phyloP scores from a whole-genome alignment of 2,888 invertebrate genomes.

The Coleophora deauratella region DNA sequence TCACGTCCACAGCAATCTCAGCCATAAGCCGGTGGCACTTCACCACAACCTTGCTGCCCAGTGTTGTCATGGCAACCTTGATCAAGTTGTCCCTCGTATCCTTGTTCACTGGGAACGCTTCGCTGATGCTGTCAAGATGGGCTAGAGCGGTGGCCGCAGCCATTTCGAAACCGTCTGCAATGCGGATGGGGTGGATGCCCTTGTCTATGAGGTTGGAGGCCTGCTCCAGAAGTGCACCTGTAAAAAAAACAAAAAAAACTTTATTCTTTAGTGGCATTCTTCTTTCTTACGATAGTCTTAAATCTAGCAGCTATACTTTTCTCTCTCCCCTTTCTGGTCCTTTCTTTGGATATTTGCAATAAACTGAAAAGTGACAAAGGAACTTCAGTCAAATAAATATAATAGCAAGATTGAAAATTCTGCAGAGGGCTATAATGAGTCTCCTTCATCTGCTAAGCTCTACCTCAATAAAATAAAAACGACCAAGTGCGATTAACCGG shows the following conservation, averaged over 20 bases:
- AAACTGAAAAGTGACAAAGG: no score
- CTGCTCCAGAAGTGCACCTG: conserved; percentile 94
- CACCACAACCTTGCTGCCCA: conserved; percentile 98
- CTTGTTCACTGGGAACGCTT: conserved; percentile 89
- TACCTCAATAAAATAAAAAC: no score
- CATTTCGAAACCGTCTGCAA: conserved; percentile 98
- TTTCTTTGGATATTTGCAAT: no score
- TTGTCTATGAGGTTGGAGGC: conserved; percentile 94
- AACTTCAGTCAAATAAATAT: no score
- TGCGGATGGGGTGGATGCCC: conserved; percentile 98
- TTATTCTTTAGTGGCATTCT: no score
- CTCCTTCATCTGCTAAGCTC: no score
- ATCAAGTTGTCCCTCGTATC: conserved; percentile 91
- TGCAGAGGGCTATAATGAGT: no score
- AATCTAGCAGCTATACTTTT: no score
- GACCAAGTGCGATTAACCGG: no score
- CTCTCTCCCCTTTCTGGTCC: no score
- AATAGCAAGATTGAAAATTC: no score
- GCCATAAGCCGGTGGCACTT: conserved; percentile 98
- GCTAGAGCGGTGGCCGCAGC: conserved; percentile 92
- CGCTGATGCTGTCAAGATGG: conserved; percentile 90
- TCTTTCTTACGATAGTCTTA: no score
- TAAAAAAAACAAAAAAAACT: not conserved
- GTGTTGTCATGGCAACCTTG: conserved; percentile 97
- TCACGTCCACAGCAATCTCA: conserved; percentile 91